These are phyloP conservation scores for Tapera naevia DNA, from an alignment of 2,797 vertebrate genomes.

Conservation along the genomic window DNA sequence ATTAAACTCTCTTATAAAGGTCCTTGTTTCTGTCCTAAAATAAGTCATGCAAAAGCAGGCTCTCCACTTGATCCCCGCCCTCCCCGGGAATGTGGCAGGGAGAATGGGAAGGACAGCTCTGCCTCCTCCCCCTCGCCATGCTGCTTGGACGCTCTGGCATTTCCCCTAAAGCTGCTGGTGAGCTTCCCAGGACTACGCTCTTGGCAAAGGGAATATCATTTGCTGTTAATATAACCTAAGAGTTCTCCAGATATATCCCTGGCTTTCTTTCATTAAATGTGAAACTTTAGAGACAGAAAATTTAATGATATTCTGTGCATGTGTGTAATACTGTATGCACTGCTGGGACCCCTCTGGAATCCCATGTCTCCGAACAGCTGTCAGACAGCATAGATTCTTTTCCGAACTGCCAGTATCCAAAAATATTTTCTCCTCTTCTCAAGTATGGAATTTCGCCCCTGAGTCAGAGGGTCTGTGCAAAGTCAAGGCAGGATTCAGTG, in stretches of 20 bases:
- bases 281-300: slow-evolving; percentile 35
- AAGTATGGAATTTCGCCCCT: slow-evolving; percentile 6
- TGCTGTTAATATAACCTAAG: neutral
- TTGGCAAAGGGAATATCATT: neutral
- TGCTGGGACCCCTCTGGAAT: neutral
- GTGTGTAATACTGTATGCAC: neutral
- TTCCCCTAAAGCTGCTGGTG: neutral
- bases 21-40: neutral
- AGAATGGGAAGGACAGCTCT: neutral
- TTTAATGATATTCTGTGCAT: slow-evolving; percentile 33
- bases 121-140: accelerated
- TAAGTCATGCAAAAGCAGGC: neutral
- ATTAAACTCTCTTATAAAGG: neutral
- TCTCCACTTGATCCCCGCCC: accelerated
- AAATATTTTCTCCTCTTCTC: slow-evolving; percentile 14
- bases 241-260: slow-evolving; percentile 6
- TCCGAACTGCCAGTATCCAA: slow-evolving; percentile 39
- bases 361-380: slow-evolving; percentile 21
- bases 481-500: neutral
- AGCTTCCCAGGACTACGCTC: neutral
- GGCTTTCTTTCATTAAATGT: neutral
- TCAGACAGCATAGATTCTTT: slow-evolving; percentile 37
- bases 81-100: neutral
- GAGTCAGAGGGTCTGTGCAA: neutral
- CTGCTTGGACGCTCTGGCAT: accelerated